phyloP scores from a whole-genome alignment of 2,888 invertebrate species.

The Coelogynopora nodosa region DNA sequence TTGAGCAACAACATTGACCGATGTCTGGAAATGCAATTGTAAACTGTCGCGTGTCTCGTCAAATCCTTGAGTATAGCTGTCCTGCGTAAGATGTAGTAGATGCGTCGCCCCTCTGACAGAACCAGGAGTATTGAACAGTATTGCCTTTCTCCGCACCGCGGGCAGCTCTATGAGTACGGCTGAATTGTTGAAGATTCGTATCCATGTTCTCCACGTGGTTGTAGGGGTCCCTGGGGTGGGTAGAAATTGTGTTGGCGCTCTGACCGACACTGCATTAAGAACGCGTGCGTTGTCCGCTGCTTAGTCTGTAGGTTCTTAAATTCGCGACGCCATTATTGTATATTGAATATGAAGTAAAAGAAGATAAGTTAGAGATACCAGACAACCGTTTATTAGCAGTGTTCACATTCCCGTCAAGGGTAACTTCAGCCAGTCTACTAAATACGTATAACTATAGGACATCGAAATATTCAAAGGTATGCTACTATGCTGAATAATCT shows the following conservation, averaged over 20 bases:
- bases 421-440: too few relatives aligned
- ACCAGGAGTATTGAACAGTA: constrained; percentile 16
- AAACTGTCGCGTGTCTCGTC: neutral
- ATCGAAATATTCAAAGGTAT: too few relatives aligned
- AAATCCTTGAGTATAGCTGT: neutral
- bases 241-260: constrained; percentile 27
- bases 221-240: constrained; percentile 22
- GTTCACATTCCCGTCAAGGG: too few relatives aligned
- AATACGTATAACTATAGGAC: too few relatives aligned
- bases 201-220: constrained; percentile 29
- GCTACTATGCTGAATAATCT: too few relatives aligned
- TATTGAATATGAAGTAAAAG: neutral
- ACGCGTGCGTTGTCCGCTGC: constrained; percentile 18
- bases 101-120: too few relatives aligned
- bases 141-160: neutral
- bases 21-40: constrained; percentile 23
- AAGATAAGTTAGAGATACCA: too few relatives aligned
- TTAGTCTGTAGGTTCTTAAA: neutral
- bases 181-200: constrained; percentile 4
- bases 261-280: constrained; percentile 1
- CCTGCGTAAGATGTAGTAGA: too few relatives aligned
- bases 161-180: constrained; percentile 27
- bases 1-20: constrained; percentile 30
- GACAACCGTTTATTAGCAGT: too few relatives aligned
- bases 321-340: neutral